Percentiles rank a stretch among this genome's conserved stretches.
These are phyloP conservation scores for Metallyticus violacea DNA, from an alignment of 2,888 invertebrate genomes.

Conservation along the genomic window DNA sequence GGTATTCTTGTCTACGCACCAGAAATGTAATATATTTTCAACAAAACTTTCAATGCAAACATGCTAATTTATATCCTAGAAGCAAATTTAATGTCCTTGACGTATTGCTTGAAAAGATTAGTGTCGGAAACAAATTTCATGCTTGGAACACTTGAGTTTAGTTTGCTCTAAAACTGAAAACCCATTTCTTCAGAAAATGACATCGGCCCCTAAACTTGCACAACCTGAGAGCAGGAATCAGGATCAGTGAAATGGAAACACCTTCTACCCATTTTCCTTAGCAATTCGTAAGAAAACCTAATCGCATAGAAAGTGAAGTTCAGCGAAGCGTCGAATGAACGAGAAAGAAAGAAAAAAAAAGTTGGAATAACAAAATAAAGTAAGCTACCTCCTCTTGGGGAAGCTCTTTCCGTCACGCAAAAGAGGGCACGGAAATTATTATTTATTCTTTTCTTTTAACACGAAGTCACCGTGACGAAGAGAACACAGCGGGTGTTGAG, in stretches of 20 bases:
- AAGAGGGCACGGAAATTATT: not conserved
- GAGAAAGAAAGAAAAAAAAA: not conserved
- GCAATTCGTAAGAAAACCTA: not conserved
- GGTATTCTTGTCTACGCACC: too few relatives aligned
- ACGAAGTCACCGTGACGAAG: not conserved
- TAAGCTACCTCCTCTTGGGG: not conserved
- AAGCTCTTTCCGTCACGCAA: not conserved
- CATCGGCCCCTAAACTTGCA: not conserved
- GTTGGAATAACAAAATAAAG: not conserved
- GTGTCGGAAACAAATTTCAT: too few relatives aligned
- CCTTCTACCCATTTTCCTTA: not conserved
- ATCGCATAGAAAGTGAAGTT: slow-evolving; percentile 8
- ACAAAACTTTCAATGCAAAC: too few relatives aligned
- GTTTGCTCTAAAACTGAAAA: not conserved
- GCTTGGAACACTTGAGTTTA: too few relatives aligned
- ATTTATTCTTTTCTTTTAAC: not conserved
- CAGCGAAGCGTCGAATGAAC: not conserved
- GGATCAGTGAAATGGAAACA: not conserved
- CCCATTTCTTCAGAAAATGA: not conserved
- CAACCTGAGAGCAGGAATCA: not conserved
- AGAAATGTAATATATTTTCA: too few relatives aligned
- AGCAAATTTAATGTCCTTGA: too few relatives aligned
- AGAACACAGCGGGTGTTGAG: not conserved
- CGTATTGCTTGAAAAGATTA: too few relatives aligned
- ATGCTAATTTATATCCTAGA: too few relatives aligned